Conservation (phyloP, 2,888 invertebrate species). For the Druceiella hillmani region DNA sequence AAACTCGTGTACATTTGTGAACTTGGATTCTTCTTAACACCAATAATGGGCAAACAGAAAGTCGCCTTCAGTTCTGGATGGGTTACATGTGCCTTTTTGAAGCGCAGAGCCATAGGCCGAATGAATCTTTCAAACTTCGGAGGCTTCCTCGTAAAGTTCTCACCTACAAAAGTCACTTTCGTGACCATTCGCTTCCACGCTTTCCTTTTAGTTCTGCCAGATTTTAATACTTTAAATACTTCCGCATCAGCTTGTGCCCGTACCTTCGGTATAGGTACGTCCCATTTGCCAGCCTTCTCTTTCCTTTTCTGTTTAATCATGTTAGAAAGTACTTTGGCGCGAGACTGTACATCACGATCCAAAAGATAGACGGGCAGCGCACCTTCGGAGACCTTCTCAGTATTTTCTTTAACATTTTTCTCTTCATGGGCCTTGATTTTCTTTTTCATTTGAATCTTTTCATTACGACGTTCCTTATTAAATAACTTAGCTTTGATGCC, state of each 20-base stretch:
- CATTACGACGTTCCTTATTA: slow-evolving; percentile 93
- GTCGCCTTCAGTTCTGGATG: slow-evolving; percentile 99
- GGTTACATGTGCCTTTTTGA: slow-evolving; percentile 97
- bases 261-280: slow-evolving; percentile 98
- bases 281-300: slow-evolving; percentile 99
- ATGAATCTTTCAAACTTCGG: slow-evolving; percentile 99
- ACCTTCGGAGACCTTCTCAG: slow-evolving; percentile 80
- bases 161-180: slow-evolving; percentile 96
- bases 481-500: slow-evolving; percentile 97
- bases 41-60: slow-evolving; percentile 94
- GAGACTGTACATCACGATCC: slow-evolving; percentile 90
- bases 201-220: slow-evolving; percentile 90
- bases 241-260: slow-evolving; percentile 94
- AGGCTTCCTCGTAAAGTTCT: slow-evolving; percentile 97
- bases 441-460: slow-evolving; percentile 99
- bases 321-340: slow-evolving; percentile 94
- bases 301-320: slow-evolving; percentile 99
- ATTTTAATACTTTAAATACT: slow-evolving; percentile 88
- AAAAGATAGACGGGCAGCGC: slow-evolving; percentile 95
- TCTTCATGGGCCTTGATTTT: slow-evolving; percentile 97
- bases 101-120: slow-evolving; percentile 92
- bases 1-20: slow-evolving; percentile 95
- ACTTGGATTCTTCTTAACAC: slow-evolving; percentile 98
- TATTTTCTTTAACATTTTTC: slow-evolving; percentile 81
- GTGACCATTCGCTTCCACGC: slow-evolving; percentile 99